Evolutionary conservation across 2,113 vertebrate genomes (phyloP).

Genomic region (Menidia beryllina): DNA sequence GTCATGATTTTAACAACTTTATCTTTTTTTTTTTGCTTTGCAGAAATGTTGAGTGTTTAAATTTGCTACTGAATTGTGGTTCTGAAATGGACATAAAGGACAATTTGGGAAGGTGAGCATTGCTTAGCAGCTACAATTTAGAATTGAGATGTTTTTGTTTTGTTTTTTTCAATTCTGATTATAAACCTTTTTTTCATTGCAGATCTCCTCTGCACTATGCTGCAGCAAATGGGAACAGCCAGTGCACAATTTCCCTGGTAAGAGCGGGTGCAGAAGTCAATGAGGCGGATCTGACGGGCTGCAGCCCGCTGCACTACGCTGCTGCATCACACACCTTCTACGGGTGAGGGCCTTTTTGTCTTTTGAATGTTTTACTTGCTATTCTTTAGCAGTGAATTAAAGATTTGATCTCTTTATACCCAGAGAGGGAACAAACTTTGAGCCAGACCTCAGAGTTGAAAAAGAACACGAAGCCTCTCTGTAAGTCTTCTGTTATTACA

Average conservation of each 20-base stretch:
- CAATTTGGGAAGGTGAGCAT: conserved; percentile 89
- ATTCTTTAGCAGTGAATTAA: background rate
- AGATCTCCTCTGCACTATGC: conserved; percentile 96
- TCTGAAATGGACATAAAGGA: conserved; percentile 91
- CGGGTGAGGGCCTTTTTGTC: conserved; percentile 77
- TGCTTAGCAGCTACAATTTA: background rate
- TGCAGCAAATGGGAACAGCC: conserved; percentile 91
- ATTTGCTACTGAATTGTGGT: conserved; percentile 91
- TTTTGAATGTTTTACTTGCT: background rate
- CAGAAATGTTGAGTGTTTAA: conserved; percentile 95
- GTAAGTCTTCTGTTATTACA: conserved; percentile 79
- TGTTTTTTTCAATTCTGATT: background rate
- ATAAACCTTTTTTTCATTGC: background rate
- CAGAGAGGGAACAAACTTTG: conserved; percentile 84
- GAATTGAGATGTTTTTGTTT: background rate
- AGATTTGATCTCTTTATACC: background rate
- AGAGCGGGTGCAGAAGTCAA: conserved; percentile 89
- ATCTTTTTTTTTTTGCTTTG: conserved; percentile 12
- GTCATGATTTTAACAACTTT: background rate
- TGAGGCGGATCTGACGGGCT: conserved; percentile 90
- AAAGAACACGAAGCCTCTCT: conserved; percentile 91
- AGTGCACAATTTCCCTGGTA: conserved; percentile 89
- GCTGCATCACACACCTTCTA: conserved; percentile 92
- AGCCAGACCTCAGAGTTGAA: conserved; percentile 82
- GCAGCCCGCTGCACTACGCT: conserved; percentile 92